These are phyloP conservation scores for Octodonta nipae DNA, from an alignment of 2,888 invertebrate species.

Conservation along the genomic window DNA sequence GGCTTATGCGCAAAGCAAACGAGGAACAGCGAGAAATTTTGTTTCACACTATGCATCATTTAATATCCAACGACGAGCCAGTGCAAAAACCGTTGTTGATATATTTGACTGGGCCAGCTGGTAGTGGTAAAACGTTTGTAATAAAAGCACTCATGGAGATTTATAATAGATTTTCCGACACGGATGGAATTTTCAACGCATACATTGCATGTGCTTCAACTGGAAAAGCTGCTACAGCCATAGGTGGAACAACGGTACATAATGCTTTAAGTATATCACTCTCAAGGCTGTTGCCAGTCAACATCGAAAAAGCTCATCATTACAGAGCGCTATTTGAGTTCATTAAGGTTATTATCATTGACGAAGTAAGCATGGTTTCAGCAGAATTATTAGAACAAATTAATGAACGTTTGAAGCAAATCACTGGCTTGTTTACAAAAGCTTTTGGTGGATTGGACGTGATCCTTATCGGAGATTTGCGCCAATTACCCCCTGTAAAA, in stretches of 20 bases:
- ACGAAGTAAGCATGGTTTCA: neutral
- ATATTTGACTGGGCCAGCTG: neutral
- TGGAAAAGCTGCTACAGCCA: conserved; percentile 30
- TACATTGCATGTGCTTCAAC: conserved; percentile 31
- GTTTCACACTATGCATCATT: neutral
- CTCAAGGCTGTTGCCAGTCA: neutral
- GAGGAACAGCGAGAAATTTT: neutral
- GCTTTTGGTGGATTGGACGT: neutral
- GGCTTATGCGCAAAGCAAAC: neutral
- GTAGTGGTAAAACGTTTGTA: conserved; percentile 11
- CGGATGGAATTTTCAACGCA: too few relatives aligned
- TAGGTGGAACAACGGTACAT: conserved; percentile 29
- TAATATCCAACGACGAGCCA: conserved; percentile 3
- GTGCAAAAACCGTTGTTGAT: neutral
- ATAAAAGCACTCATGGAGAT: conserved; percentile 28
- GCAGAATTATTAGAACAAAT: conserved; percentile 2
- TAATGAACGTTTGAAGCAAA: neutral
- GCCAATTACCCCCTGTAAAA: neutral
- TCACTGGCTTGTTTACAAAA: neutral
- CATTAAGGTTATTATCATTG: neutral
- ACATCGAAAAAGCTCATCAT: too few relatives aligned
- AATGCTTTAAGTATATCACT: conserved; percentile 14
- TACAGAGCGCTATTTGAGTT: neutral
- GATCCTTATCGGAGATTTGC: conserved; percentile 1
- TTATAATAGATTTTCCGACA: too few relatives aligned